A percentile compares a stretch with the other conserved stretches of the same genome.
Evolutionary conservation across 2,888 invertebrate species (phyloP).

Genomic region (Scaptomyza cyrtandrae): DNA sequence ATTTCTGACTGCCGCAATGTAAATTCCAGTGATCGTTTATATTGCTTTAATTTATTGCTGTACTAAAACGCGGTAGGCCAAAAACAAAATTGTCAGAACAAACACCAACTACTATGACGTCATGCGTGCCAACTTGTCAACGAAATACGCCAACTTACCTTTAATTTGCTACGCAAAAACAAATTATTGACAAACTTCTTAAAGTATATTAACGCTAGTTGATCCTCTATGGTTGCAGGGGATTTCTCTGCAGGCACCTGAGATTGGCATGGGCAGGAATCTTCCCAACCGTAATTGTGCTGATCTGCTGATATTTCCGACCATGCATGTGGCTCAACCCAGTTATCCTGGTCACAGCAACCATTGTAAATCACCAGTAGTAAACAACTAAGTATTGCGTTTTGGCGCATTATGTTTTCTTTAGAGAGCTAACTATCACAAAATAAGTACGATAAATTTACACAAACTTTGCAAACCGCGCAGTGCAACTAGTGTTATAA

Average conservation of each 20-base stretch:
- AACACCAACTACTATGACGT: conserved; percentile 46
- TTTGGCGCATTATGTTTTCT: conserved; percentile 44
- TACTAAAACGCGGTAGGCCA: conserved; percentile 50
- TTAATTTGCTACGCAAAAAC: conserved; percentile 64
- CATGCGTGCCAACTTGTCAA: conserved; percentile 29
- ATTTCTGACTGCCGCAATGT: conserved; percentile 65
- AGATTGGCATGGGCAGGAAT: conserved; percentile 39
- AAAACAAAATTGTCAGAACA: conserved; percentile 20
- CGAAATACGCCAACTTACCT: conserved; percentile 50
- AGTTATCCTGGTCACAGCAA: conserved; percentile 49
- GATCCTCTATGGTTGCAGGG: conserved; percentile 52
- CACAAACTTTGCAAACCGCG: conserved; percentile 18
- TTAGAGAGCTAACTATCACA: conserved; percentile 1
- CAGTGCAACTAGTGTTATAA: conserved; percentile 39
- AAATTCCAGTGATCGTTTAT: conserved; percentile 68
- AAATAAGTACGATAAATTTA: conserved; percentile 8
- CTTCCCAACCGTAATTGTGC: not conserved
- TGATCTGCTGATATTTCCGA: conserved; percentile 23
- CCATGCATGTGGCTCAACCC: conserved; percentile 59
- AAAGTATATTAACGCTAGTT: conserved; percentile 71
- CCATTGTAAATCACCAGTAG: conserved; percentile 53
- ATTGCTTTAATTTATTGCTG: conserved; percentile 41
- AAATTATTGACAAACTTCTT: conserved; percentile 74
- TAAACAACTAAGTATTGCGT: conserved; percentile 45
- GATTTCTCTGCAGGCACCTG: conserved; percentile 24